Conservation (phyloP, 2,888 invertebrate genomes). For the Cheiracanthium punctorium region DNA sequence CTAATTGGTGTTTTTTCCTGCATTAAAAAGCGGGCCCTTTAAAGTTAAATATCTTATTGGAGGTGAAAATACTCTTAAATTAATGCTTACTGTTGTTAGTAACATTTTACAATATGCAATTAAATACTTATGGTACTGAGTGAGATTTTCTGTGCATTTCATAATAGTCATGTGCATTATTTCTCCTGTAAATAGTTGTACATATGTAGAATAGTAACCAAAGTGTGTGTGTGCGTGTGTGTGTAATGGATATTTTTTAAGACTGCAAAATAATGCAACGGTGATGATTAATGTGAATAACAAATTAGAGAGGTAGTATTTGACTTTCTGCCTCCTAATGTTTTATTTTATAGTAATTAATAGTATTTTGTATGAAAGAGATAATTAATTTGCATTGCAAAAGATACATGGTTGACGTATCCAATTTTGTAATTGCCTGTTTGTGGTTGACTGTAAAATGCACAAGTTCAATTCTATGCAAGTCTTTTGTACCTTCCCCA, state of each 20-base stretch:
- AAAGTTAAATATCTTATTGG: no score
- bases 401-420: neutral
- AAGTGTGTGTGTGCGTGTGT: slow-evolving; percentile 32
- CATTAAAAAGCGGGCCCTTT: no score
- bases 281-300: neutral
- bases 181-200: slow-evolving; percentile 54
- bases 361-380: slow-evolving; percentile 2
- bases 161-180: slow-evolving; percentile 47
- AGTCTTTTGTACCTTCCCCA: neutral
- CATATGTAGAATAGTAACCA: slow-evolving; percentile 59
- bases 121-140: no score
- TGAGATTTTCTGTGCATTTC: neutral
- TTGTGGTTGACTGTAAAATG: neutral
- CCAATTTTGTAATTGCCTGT: neutral
- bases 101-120: no score
- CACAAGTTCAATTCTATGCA: neutral
- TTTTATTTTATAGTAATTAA: neutral
- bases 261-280: slow-evolving; percentile 23
- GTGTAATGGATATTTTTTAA: slow-evolving; percentile 51
- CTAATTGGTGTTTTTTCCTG: no score
- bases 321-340: neutral
- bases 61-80: no score
- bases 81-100: no score
- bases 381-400: neutral
- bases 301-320: neutral